phyloP scores from a whole-genome alignment of 2,113 vertebrate species.

The Pogona vitticeps region DNA sequence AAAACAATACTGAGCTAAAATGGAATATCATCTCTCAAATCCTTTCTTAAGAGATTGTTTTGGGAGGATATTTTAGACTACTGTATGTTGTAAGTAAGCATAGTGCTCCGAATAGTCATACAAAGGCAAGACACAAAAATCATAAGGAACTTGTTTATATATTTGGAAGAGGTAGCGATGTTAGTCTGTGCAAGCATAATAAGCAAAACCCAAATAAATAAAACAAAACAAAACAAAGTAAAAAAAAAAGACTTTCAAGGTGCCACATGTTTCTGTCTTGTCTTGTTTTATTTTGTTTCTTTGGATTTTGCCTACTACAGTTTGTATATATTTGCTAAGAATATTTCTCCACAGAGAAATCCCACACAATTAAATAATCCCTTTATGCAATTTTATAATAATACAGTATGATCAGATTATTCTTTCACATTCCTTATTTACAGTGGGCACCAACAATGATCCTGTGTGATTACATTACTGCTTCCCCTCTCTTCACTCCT shows the following conservation, averaged over 20 bases:
- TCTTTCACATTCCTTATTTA: neutral
- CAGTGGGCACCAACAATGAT: neutral
- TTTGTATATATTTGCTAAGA: conserved; percentile 8
- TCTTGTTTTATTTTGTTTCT: too few species aligned
- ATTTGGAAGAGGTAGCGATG: too few species aligned
- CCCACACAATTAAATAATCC: conserved; percentile 6
- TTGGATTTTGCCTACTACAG: too few species aligned
- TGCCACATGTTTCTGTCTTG: too few species aligned
- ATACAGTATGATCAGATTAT: fast-evolving
- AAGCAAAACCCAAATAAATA: too few species aligned
- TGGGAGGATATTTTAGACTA: too few species aligned
- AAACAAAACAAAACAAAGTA: too few species aligned
- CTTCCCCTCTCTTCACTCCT: neutral
- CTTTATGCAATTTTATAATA: conserved; percentile 23
- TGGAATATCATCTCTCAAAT: conserved; percentile 19
- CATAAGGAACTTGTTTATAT: conserved; percentile 19
- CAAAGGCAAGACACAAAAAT: conserved; percentile 35
- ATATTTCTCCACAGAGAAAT: conserved; percentile 22
- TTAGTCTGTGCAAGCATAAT: too few species aligned
- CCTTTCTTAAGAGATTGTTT: conserved; percentile 11
- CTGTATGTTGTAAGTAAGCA: conserved; percentile 30
- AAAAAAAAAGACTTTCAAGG: too few species aligned
- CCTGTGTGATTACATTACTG: neutral
- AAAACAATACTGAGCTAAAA: neutral
- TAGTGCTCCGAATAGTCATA: conserved; percentile 38